Base-by-base conservation (phyloP, 2,888 invertebrate genomes). In the Ennomos quercinarius region DNA sequence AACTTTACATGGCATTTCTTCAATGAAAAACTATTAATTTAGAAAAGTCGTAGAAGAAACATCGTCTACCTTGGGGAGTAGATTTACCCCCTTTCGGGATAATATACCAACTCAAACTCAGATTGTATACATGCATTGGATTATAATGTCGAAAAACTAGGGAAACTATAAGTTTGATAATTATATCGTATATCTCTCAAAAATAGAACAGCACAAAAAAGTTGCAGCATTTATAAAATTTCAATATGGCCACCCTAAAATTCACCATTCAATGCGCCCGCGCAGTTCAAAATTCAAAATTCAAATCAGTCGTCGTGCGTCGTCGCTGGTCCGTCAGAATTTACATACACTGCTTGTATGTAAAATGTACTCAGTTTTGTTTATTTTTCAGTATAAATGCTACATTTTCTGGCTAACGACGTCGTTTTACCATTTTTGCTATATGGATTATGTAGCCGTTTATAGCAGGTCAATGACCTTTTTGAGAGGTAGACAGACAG, bases 251-350 rank as follows among this genome's bases (percentile, higher is more conserved):
- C 68, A 68, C 71, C 59, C 64, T 73, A 83, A 80, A 77, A 80
- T 78, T 86, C 85, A 81, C 76, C 78, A 87, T 87, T 86, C 83
- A 85, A 85, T 87, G 90, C 90, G 87, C 87, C 62, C 54, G 86
- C 87, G 86, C 86, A 77, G 73, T 73, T 76, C 78, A 73, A 74
- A 80, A 84, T 87, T 83, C 89, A 83, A 86, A 89, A 91, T 91
- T 91, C 90, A 91, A 91, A 91, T 91, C 90, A 89, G 86, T 89
- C 85, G 80, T 71, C 75, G 78, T 81, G 78, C 78, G 83, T 83
- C 77, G 70, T 80, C 75, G 83, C 73, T 77, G 76, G 83, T 81
- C 84, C 73, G 78, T 81, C 82, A 61, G 78, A 66, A 91, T 91
- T 89, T 88, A 87, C 91, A 90, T 91, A 81, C 86, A 77, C 74